Evolutionary conservation across 2,113 vertebrate genomes (phyloP).

Genomic region (Apteryx owenii): DNA sequence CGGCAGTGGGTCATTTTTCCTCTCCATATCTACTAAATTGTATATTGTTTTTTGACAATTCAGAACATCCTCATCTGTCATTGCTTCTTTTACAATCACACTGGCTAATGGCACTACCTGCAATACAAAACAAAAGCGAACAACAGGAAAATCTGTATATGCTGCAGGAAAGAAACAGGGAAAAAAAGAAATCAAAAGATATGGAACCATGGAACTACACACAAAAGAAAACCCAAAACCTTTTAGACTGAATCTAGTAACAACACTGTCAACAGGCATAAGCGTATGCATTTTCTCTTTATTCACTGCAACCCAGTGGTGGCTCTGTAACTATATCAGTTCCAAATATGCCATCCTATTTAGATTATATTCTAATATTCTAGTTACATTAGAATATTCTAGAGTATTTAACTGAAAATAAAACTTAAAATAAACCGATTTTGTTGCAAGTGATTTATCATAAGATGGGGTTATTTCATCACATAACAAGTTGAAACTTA

Average conservation of each 20-base stretch:
- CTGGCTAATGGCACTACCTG: conserved; percentile 97
- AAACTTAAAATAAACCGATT: not conserved
- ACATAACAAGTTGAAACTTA: not conserved
- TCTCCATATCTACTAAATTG: conserved; percentile 98
- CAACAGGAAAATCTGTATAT: not conserved
- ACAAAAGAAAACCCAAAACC: not conserved
- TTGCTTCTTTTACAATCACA: conserved; percentile 93
- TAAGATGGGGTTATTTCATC: not conserved
- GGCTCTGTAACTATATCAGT: not conserved
- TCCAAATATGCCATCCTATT: not conserved
- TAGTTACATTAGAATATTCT: not conserved
- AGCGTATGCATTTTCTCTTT: rapidly evolving
- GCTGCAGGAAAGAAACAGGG: not conserved
- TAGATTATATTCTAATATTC: not conserved
- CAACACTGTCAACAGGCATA: not conserved
- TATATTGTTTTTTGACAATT: conserved; percentile 98
- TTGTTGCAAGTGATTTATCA: not conserved
- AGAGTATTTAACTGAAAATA: not conserved
- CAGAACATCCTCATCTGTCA: conserved; percentile 95
- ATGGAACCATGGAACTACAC: not conserved
- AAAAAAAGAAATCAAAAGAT: not conserved
- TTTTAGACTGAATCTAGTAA: not conserved
- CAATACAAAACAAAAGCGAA: not conserved
- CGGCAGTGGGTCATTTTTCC: conserved; percentile 97
- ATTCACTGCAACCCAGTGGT: not conserved